Conservation (phyloP, 2,888 invertebrate genomes). For the Pilophorus perplexus region DNA sequence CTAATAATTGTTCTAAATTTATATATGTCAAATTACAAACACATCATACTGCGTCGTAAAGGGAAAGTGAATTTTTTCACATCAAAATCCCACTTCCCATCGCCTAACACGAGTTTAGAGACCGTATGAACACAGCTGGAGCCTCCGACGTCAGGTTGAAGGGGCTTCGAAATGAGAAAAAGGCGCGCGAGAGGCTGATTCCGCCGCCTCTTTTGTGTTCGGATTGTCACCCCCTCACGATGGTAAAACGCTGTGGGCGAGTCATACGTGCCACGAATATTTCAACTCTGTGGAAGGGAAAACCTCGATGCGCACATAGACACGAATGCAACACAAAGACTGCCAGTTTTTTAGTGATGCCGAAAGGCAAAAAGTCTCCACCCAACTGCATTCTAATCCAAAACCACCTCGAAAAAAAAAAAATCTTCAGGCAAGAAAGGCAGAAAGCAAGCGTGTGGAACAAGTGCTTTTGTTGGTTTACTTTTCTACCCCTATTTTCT, state of each 20-base stretch:
- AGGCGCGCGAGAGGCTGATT: no score
- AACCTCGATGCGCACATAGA: no score
- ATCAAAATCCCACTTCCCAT: no score
- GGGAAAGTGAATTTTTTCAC: no score
- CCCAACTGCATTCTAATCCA: conserved; percentile 22
- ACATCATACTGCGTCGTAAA: no score
- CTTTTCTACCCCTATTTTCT: conserved; percentile 10
- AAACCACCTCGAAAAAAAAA: background rate
- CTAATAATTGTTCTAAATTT: no score
- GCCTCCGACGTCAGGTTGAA: no score
- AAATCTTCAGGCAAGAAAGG: background rate
- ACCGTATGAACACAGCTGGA: no score
- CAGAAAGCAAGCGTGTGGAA: conserved; percentile 17
- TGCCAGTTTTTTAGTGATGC: conserved; percentile 8
- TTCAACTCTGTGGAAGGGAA: background rate
- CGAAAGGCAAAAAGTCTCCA: conserved; percentile 5
- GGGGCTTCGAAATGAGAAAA: no score
- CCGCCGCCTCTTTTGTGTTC: no score
- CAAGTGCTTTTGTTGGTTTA: conserved; percentile 35
- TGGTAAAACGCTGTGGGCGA: background rate
- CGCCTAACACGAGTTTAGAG: no score
- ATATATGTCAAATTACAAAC: no score
- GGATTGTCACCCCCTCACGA: conserved; percentile 12
- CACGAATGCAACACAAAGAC: background rate
- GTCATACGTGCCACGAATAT: conserved; percentile 26